Base-by-base conservation (phyloP, 1,140 invertebrate genomes). In the Diorhabda elongata region DNA sequence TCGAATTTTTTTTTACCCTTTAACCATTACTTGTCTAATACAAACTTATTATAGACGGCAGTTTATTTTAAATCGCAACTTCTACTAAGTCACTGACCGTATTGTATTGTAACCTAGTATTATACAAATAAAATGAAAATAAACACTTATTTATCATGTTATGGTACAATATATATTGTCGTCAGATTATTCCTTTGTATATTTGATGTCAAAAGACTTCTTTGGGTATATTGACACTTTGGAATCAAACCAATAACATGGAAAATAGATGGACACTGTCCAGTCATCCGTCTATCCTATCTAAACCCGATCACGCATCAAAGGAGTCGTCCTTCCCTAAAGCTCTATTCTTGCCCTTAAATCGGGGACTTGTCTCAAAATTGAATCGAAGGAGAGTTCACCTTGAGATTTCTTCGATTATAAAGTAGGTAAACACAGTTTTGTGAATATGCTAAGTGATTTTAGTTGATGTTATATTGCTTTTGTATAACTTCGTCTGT, bases 221-320 rank as follows among this genome's bases (percentile, higher is more conserved):
- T 44, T 56, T 6, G 8, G 56, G 43, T 71, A 70, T 75, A 76
- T 77, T 75, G 75, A 77, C 77, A 77, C 69, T 72, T 64, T 63
- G 68, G 69, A 77, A 77, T 78, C 75, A 77, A 78, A 78, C 76
- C 77, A 78, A 78, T 77, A 78, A 76, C 76, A 78, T 77, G 77
- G 77, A 78, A 78, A 78, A 77, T 78, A 77, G 74, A 77, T 78
- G 77, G 76, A 76, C 76, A 76, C 65, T n/a, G 60, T 66, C 41
- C 44, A 45, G 58, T 71, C 68, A 52, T n/a, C 47, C 47, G 47
- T 52, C 47, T 52, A 52, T 52, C 47, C 47, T 52, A 52, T 52
- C 69, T 71, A 71, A 68, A 68, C 60, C 9, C 60, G 62, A 57
- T 65, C 58, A 70, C 71, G 70, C 70, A 74, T 71, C 75, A 77